Percentiles rank a stretch among this genome's conserved stretches.
Conservation (phyloP, 2,797 vertebrate species). For the Sebastolobus altivelis region DNA sequence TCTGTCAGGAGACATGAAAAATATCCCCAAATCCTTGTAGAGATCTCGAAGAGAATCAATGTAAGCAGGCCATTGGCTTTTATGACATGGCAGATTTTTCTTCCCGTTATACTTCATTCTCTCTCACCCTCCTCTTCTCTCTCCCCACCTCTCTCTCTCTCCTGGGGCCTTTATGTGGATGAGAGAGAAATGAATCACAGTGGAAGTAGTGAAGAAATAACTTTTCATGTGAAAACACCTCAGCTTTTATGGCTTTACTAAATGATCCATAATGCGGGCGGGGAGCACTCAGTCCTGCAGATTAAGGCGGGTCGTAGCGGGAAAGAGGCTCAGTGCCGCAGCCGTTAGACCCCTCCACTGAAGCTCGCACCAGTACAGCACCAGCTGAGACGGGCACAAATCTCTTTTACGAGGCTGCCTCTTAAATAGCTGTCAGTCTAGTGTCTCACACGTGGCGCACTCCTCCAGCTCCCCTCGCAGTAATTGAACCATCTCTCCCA, state of each 20-base stretch:
- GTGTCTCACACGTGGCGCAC: slow-evolving; percentile 80
- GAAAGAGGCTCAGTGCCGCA: slow-evolving; percentile 59
- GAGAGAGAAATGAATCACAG: slow-evolving; percentile 82
- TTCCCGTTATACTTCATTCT: slow-evolving; percentile 64
- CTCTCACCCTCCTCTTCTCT: slow-evolving; percentile 38
- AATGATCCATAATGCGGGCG: slow-evolving; percentile 86
- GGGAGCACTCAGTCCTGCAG: slow-evolving; percentile 80
- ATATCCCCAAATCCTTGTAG: slow-evolving; percentile 71
- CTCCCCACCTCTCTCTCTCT: slow-evolving; percentile 48
- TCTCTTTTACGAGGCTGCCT: slow-evolving; percentile 87
- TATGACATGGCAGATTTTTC: slow-evolving; percentile 77
- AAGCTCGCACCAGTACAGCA: slow-evolving; percentile 55
- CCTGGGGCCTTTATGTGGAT: slow-evolving; percentile 75
- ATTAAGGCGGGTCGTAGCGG: slow-evolving; percentile 70
- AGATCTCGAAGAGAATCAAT: slow-evolving; percentile 75
- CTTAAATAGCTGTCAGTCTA: slow-evolving; percentile 89
- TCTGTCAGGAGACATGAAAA: slow-evolving; percentile 63
- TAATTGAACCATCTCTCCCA: slow-evolving; percentile 85
- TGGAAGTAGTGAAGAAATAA: slow-evolving; percentile 84
- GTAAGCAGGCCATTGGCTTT: slow-evolving; percentile 84
- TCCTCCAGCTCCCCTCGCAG: slow-evolving; percentile 74
- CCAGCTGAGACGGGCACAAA: slow-evolving; percentile 83
- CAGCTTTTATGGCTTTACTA: slow-evolving; percentile 86
- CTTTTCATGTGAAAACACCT: slow-evolving; percentile 89
- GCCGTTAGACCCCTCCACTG: slow-evolving; percentile 69